Percentiles rank a stretch among this genome's conserved stretches.
Evolutionary conservation across 2,113 vertebrate species (phyloP).

Genomic region (Zosterops japonicus): DNA sequence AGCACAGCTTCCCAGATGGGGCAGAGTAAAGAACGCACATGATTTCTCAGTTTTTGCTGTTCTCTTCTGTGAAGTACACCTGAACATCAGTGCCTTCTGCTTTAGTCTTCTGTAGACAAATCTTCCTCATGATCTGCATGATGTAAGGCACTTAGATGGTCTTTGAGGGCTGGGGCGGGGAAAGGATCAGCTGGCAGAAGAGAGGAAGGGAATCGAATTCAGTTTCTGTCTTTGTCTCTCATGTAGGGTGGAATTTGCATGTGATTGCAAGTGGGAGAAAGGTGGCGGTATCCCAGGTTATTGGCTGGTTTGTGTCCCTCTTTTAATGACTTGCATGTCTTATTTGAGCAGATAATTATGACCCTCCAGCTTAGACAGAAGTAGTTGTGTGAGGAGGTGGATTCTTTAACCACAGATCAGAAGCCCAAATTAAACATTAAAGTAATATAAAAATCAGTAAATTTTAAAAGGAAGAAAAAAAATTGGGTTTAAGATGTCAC

Average conservation of each 20-base stretch:
- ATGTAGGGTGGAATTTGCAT: background rate
- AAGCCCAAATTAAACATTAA: background rate
- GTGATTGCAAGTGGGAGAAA: background rate
- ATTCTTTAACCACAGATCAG: background rate
- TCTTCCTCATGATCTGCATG: background rate
- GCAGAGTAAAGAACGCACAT: rapidly evolving
- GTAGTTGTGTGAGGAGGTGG: background rate
- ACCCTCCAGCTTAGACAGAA: background rate
- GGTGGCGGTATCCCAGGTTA: background rate
- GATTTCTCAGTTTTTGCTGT: background rate
- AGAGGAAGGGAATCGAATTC: background rate
- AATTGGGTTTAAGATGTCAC: rapidly evolving
- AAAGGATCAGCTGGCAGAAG: background rate
- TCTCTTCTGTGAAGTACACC: background rate
- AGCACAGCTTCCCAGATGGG: background rate
- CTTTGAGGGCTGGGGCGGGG: rapidly evolving
- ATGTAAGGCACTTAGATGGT: background rate
- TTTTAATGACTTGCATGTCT: background rate
- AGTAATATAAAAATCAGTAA: background rate
- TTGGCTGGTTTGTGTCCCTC: background rate
- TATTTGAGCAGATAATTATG: background rate
- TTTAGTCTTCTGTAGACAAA: background rate
- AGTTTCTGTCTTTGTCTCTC: background rate
- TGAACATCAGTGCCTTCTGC: background rate
- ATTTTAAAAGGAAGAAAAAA: background rate